Evolutionary conservation across 2,888 invertebrate species (phyloP).

Genomic region (Opisthograptis luteolata): DNA sequence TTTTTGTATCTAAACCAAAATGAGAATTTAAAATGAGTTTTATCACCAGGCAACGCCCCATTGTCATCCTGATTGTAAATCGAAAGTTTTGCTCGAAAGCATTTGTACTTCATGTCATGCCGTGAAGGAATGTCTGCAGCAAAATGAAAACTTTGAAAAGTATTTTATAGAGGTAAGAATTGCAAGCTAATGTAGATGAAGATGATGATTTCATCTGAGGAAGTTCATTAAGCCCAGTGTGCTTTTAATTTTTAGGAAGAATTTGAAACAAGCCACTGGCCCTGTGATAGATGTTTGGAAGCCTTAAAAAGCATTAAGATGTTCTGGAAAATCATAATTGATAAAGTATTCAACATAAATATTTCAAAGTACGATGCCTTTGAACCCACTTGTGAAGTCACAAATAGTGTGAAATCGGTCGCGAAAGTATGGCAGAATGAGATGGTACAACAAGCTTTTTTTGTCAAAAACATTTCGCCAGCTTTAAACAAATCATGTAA

Average conservation of each 20-base stretch:
- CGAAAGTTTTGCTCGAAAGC: slow-evolving; percentile 67
- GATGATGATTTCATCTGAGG: too few relatives aligned
- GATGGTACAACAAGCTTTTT: slow-evolving; percentile 60
- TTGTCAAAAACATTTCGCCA: slow-evolving; percentile 54
- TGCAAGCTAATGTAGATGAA: neutral
- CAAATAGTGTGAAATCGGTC: slow-evolving; percentile 54
- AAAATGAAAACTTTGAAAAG: slow-evolving; percentile 57
- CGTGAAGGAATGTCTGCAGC: slow-evolving; percentile 65
- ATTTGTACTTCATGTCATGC: slow-evolving; percentile 66
- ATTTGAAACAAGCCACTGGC: slow-evolving; percentile 74
- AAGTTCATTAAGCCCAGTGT: too few relatives aligned
- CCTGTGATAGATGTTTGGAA: slow-evolving; percentile 71
- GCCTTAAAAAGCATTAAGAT: slow-evolving; percentile 74
- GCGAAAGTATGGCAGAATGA: slow-evolving; percentile 66
- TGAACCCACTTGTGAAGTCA: slow-evolving; percentile 31
- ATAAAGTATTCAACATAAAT: slow-evolving; percentile 65
- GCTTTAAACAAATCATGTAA: slow-evolving; percentile 30
- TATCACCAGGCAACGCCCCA: slow-evolving; percentile 56
- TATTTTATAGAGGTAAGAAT: slow-evolving; percentile 67
- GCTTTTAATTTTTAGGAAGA: slow-evolving; percentile 59
- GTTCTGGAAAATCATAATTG: slow-evolving; percentile 73
- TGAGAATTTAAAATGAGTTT: neutral
- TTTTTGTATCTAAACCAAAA: too few relatives aligned
- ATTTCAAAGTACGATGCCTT: slow-evolving; percentile 48
- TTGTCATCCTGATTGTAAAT: slow-evolving; percentile 72